Base-by-base conservation (phyloP, 1,140 invertebrate genomes). In the Andrena cerasifolii region DNA sequence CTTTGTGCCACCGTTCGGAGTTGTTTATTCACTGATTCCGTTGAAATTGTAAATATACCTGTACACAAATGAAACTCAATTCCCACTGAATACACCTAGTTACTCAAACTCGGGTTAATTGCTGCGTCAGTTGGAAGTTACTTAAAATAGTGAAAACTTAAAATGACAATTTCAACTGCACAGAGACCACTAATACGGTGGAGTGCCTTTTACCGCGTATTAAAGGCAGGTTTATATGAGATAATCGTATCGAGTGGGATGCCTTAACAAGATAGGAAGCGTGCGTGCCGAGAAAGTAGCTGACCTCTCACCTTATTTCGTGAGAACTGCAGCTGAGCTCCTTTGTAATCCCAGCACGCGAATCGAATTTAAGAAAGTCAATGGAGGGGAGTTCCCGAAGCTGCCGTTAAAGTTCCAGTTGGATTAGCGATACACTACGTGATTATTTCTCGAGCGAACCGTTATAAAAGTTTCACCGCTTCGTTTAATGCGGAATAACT, bases 321-420 rank as follows among this genome's bases (percentile, higher is more conserved):
- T 76, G 83, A 78, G 81, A 78, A 80, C 53, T 76, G 70, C 74
- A 62, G 70, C 78, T 54, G 75, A n/a, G 63, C 72, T 65, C 67
- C 82, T 70, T 62, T 59, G 81, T 80, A 84, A 84, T 83, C 83
- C 76, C 81, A 76, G 82, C 83, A 84, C 83, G 83, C 83, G 84
- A 88, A 89, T 85, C 80, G 88, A 86, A 84, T 88, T 82, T 77
- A 83, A 87, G 86, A 86, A 86, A 87, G 76, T 81, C 71, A 58
- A 80, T 58, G 28, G 71, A n/a, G 21, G 43, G n/a, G 40, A 71
- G 47, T 78, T 83, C 65, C 36, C 78, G 47, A 71, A 79, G 54
- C 59, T 65, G 80, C 58, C 47, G 33, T 49, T 36, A 21, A 83
- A 84, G 40, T 83, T 84, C 75, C 65, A 65, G 53, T 70, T 49